Percentiles rank a stretch among this genome's conserved stretches.
phyloP scores from a whole-genome alignment of 2,888 invertebrate species.

The Prionchulus punctatus region DNA sequence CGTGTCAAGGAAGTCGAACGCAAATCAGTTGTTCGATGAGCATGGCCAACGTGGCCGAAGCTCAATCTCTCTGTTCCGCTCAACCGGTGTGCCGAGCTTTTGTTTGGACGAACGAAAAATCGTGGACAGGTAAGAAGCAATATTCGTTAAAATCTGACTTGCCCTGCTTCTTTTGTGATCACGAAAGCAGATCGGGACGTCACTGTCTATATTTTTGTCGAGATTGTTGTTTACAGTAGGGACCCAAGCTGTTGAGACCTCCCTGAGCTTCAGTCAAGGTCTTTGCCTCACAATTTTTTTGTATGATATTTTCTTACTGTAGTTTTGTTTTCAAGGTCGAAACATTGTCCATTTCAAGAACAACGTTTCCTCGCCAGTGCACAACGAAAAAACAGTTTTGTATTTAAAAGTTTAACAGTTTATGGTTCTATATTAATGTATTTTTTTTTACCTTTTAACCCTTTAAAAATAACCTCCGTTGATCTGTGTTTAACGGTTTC shows the following conservation, averaged over 20 bases:
- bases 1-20: background rate
- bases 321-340: background rate
- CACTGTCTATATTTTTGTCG: background rate
- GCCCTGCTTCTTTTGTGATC: background rate
- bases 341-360: slow-evolving; percentile 2
- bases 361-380: background rate
- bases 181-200: background rate
- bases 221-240: background rate
- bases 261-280: background rate
- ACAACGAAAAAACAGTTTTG: background rate
- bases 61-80: background rate
- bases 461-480: no score
- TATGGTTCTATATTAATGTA: no score
- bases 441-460: no score
- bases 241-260: background rate
- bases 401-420: background rate
- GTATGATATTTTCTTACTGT: background rate
- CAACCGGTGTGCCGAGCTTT: slow-evolving; percentile 1
- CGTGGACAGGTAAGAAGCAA: slow-evolving; percentile 1
- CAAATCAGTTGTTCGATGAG: background rate
- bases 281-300: background rate
- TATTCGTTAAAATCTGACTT: background rate
- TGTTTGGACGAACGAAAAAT: slow-evolving; percentile 5
- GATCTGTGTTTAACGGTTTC: no score
- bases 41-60: background rate